phyloP scores from a whole-genome alignment of 2,797 vertebrate genomes.

The Tolypeutes matacus region DNA sequence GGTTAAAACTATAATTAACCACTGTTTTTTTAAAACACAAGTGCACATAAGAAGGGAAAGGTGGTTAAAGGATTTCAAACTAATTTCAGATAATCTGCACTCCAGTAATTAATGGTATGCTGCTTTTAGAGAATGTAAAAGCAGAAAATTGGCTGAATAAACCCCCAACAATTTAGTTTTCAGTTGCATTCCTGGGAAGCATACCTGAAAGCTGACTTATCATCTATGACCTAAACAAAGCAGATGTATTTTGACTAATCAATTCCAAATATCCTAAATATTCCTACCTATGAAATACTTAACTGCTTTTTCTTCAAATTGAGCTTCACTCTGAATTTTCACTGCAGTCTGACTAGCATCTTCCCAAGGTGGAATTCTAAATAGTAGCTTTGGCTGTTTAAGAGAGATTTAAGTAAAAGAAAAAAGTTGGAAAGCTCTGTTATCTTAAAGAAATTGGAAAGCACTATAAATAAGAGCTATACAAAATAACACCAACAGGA shows the following conservation, averaged over 20 bases:
- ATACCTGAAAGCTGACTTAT: constrained; percentile 48
- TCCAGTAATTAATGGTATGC: neutral
- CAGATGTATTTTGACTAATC: constrained; percentile 41
- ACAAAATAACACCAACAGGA: constrained; percentile 55
- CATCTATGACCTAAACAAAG: constrained; percentile 38
- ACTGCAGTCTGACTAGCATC: constrained; percentile 80
- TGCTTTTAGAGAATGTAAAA: too few species aligned
- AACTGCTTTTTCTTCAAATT: constrained; percentile 84
- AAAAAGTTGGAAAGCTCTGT: constrained; percentile 66
- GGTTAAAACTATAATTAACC: neutral
- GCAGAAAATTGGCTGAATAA: neutral
- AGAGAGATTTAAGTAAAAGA: constrained; percentile 77
- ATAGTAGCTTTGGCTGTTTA: constrained; percentile 80
- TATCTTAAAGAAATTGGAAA: constrained; percentile 67
- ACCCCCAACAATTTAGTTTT: neutral
- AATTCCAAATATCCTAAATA: constrained; percentile 73
- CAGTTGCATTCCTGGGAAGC: neutral
- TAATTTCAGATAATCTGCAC: neutral
- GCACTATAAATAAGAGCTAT: constrained; percentile 61
- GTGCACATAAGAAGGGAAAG: neutral
- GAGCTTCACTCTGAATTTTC: constrained; percentile 81
- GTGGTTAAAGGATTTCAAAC: constrained; percentile 10
- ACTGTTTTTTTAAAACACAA: constrained; percentile 43
- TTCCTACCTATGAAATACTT: constrained; percentile 83
- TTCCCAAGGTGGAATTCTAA: constrained; percentile 78